Evolutionary conservation across 2,113 vertebrate genomes (phyloP).

Genomic region (Phylloscopus trochilus): DNA sequence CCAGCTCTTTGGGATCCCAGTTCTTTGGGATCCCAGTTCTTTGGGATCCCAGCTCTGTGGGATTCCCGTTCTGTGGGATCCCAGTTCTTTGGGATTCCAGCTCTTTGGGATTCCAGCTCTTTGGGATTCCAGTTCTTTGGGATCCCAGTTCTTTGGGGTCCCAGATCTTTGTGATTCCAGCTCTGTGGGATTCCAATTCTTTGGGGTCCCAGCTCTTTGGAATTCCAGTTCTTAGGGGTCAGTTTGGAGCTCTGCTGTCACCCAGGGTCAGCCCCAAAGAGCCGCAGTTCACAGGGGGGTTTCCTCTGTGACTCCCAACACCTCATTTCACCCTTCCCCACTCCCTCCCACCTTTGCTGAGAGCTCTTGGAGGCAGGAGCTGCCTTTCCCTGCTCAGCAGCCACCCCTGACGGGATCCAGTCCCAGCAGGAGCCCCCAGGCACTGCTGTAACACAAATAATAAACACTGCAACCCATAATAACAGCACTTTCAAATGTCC

Average conservation of each 20-base stretch:
- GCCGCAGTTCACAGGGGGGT: background rate
- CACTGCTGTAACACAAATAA: conserved; percentile 14
- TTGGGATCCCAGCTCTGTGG: too few species aligned
- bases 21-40: too few species aligned
- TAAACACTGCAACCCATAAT: conserved; percentile 47
- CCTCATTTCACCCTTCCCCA: background rate
- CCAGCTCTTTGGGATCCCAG: too few species aligned
- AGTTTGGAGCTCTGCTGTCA: background rate
- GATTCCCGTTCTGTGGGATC: too few species aligned
- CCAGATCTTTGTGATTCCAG: background rate
- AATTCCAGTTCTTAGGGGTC: background rate
- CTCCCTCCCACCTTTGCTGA: background rate
- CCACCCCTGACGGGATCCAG: background rate
- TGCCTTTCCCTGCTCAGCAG: background rate
- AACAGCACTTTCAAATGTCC: background rate
- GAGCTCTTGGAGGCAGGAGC: background rate
- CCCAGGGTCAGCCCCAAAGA: background rate
- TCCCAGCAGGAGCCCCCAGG: conserved; percentile 14
- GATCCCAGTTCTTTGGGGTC: background rate
- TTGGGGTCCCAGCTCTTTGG: background rate
- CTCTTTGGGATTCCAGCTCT: background rate
- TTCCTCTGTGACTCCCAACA: background rate
- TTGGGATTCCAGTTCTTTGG: background rate
- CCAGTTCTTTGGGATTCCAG: too few species aligned
- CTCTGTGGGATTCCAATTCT: too few species aligned